A percentile compares a stretch with the other conserved stretches of the same genome.
Evolutionary conservation across 2,113 vertebrate genomes (phyloP).

Genomic region (cattle (Bos taurus)): DNA sequence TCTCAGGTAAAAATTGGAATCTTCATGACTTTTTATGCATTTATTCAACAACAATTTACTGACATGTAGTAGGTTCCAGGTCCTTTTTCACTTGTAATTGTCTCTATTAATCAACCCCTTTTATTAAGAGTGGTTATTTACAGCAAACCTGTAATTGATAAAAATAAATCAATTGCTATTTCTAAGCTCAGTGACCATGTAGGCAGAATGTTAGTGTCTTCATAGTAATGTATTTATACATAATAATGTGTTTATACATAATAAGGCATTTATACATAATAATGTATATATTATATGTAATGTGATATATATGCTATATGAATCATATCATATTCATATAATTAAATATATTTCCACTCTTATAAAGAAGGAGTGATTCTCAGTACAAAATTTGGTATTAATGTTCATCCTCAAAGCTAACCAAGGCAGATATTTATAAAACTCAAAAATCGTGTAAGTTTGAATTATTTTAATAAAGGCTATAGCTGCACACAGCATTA

Average conservation of each 20-base stretch:
- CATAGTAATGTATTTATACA: background rate
- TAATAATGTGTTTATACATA: background rate
- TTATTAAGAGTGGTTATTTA: background rate
- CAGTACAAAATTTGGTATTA: background rate
- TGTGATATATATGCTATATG: background rate
- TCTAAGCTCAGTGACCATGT: background rate
- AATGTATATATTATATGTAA: background rate
- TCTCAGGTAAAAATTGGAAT: background rate
- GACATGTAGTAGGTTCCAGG: background rate
- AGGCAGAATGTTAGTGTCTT: background rate
- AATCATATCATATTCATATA: background rate
- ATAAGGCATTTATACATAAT: background rate
- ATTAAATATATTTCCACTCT: background rate
- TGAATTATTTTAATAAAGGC: background rate
- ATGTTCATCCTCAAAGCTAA: background rate
- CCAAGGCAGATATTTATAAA: background rate
- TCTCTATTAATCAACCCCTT: background rate
- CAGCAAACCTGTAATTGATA: background rate
- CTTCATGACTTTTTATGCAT: background rate
- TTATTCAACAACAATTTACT: constrained; percentile 1
- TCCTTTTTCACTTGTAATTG: background rate
- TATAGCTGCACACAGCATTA: background rate
- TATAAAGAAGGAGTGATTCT: background rate
- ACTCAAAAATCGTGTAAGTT: background rate
- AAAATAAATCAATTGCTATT: background rate